These are phyloP conservation scores for Sander vitreus DNA, from an alignment of 2,113 vertebrate species.

Conservation along the genomic window DNA sequence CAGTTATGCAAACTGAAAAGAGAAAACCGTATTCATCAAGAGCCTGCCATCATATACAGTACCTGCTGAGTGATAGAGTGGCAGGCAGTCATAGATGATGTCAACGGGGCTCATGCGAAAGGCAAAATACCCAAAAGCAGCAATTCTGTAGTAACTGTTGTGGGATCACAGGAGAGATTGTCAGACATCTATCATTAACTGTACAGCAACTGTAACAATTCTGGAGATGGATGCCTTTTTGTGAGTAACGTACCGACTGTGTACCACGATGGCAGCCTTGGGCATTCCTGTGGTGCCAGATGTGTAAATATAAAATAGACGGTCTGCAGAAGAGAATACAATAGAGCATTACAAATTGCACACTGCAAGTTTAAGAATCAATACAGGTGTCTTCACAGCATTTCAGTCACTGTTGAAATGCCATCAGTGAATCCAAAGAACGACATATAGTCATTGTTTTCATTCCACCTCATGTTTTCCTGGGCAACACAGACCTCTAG, in stretches of 20 bases:
- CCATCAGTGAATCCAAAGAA: not conserved
- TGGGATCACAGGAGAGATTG: constrained; percentile 13
- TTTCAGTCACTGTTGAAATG: constrained; percentile 2
- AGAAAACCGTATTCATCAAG: not conserved
- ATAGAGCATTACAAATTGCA: constrained; percentile 14
- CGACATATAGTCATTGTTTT: not conserved
- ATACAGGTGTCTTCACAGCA: not conserved
- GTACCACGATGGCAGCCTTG: constrained; percentile 92
- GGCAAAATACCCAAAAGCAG: constrained; percentile 90
- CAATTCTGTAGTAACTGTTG: constrained; percentile 92
- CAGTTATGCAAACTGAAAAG: not conserved
- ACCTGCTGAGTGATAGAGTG: constrained; percentile 95
- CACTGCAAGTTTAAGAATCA: not conserved
- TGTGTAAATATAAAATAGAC: constrained; percentile 93
- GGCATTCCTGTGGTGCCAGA: constrained; percentile 93
- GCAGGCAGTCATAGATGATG: constrained; percentile 92
- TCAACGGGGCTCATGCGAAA: constrained; percentile 87
- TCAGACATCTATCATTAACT: constrained; percentile 1
- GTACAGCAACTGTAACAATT: not conserved
- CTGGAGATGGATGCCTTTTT: not conserved
- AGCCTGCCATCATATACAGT: not conserved
- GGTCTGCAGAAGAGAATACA: constrained; percentile 78
- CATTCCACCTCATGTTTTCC: not conserved
- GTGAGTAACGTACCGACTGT: constrained; percentile 87
- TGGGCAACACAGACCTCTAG: not conserved